A percentile compares a stretch with the other conserved stretches of the same genome.
These are phyloP conservation scores for Adineta ricciae DNA, from an alignment of 2,888 invertebrate species.

Conservation along the genomic window DNA sequence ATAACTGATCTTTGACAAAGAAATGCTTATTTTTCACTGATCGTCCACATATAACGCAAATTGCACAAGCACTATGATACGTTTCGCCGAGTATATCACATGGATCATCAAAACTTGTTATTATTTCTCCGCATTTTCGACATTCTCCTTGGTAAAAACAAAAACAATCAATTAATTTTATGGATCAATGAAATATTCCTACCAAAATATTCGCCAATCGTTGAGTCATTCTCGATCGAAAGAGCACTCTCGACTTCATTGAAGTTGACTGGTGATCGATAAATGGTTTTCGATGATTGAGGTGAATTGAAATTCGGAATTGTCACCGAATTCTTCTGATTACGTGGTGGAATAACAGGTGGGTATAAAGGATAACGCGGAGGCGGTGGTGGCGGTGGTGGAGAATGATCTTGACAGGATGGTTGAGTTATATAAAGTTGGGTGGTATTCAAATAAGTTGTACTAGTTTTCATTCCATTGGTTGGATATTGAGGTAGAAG, in stretches of 20 bases:
- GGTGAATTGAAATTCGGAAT: background rate
- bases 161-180: background rate
- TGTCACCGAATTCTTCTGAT: background rate
- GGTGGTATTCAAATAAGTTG: conserved; percentile 4
- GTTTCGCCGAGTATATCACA: background rate
- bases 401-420: background rate
- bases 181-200: background rate
- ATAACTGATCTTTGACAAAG: background rate
- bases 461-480: background rate
- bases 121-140: conserved; percentile 3
- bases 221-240: background rate
- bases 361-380: background rate
- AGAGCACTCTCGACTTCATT: background rate
- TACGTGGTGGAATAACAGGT: background rate
- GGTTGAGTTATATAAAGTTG: background rate
- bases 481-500: background rate
- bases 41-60: background rate
- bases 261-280: background rate
- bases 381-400: conserved; percentile 6
- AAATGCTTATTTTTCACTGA: background rate
- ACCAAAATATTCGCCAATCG: background rate
- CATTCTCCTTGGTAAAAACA: background rate
- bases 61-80: background rate
- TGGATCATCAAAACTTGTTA: conserved; percentile 8
- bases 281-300: background rate